Base-by-base conservation (phyloP, 2,888 invertebrate species). In the Tipula lateralis region DNA sequence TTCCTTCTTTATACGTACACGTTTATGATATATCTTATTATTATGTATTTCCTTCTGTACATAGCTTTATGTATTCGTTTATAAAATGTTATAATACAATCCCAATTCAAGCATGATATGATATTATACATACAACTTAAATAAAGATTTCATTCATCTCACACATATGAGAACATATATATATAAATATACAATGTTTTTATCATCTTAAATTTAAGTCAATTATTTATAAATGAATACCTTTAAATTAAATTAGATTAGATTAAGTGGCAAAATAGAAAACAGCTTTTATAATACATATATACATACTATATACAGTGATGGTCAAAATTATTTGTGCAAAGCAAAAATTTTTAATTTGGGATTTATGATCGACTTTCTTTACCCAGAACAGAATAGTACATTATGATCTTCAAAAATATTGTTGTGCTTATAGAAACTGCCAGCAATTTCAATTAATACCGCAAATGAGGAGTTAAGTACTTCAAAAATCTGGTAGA, bases 181-280 rank as follows among this genome's bases (percentile, higher is more conserved):
- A 32, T 32, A 32, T 32, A 32, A 4, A 6, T 39, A 6, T 39
- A 16, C 44, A 16, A 50, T 16, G 44, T 50, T 50, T 50, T 50
- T 50, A 50, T 50, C 44, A 50, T 50, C 44, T 50, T 50, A 50
- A 50, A 50, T 50, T 50, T 50, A 50, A 50, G 44, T 50, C 44
- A 50, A 50, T 50, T 50, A 50, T 50, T 50, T 50, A 50, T 50
- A 50, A 50, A 50, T 50, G 44, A 44, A 44, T 44, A 44, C 44
- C 44, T 44, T 44, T 44, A 44, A 44, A 44, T 44, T 44, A 44
- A 44, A 44, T 44, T 44, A 44, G 44, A 50, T 50, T 50, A 50
- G 44, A 50, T 50, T 50, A 50, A 50, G 44, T 50, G 44, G 44
- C 44, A 50, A 50, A 50, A 50, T 50, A 50, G 16, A 50, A 50